A percentile compares a stretch with the other conserved stretches of the same genome.
Evolutionary conservation across 2,888 invertebrate species (phyloP).

Genomic region (Petrolisthes manimaculis): DNA sequence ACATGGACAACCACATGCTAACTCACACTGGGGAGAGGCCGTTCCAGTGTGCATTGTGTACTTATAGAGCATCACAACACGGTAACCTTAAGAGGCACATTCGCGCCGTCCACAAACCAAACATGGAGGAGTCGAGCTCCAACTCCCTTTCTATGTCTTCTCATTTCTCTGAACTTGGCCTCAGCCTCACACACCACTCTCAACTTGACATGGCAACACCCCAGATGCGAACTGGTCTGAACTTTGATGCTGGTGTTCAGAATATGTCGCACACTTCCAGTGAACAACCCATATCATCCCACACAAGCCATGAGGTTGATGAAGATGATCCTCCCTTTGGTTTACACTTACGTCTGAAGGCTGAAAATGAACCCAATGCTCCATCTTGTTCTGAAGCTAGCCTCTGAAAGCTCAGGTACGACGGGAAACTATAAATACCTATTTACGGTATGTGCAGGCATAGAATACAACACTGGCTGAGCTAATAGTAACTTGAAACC

Average conservation of each 20-base stretch:
- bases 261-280: constrained; percentile 35
- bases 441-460: too few species aligned
- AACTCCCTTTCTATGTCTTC: constrained; percentile 33
- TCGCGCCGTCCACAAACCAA: constrained; percentile 53
- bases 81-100: constrained; percentile 63
- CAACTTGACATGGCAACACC: constrained; percentile 7
- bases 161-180: constrained; percentile 30
- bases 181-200: constrained; percentile 19
- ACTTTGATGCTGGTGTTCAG: constrained; percentile 33
- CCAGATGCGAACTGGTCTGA: constrained; percentile 29
- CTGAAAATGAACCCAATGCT: constrained; percentile 30
- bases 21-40: constrained; percentile 64
- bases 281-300: constrained; percentile 22
- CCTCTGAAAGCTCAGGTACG: constrained; percentile 16
- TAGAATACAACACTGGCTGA: too few species aligned
- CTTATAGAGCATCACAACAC: constrained; percentile 60
- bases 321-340: constrained; percentile 54
- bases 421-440: neutral
- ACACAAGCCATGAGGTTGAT: constrained; percentile 8
- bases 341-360: constrained; percentile 47
- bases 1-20: constrained; percentile 64
- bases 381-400: constrained; percentile 30
- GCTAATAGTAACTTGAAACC: too few species aligned
- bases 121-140: constrained; percentile 35
- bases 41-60: constrained; percentile 60